Percentiles rank a stretch among this genome's conserved stretches.
Conservation (phyloP, 2,888 invertebrate species). For the Anthoptus insignis region DNA sequence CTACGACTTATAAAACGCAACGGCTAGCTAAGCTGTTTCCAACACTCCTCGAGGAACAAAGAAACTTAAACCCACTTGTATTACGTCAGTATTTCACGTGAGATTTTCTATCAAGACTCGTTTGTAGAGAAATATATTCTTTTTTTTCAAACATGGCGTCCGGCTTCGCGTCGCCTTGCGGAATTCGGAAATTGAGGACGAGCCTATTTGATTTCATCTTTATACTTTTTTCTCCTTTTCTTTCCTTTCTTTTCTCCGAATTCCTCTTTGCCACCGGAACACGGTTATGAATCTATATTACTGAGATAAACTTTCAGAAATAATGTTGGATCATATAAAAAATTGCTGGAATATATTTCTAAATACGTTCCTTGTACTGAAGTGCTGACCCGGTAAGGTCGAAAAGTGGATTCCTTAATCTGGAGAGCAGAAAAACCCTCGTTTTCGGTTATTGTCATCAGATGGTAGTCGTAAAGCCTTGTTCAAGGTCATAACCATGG, state of each 20-base stretch:
- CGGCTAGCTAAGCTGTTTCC: neutral
- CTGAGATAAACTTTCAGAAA: neutral
- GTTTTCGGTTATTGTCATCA: too few species aligned
- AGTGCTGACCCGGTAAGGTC: too few species aligned
- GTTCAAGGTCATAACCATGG: too few species aligned
- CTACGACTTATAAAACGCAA: neutral
- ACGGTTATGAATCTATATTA: neutral
- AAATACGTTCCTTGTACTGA: too few species aligned
- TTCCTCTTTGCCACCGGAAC: neutral
- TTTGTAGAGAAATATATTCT: constrained; percentile 2
- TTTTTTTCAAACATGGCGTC: neutral
- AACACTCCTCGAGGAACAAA: neutral
- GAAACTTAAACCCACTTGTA: neutral
- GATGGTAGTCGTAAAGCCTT: too few species aligned
- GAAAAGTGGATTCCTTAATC: too few species aligned
- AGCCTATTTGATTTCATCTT: constrained; percentile 8
- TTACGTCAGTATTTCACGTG: neutral
- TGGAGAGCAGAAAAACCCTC: too few species aligned
- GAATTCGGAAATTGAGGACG: constrained; percentile 16
- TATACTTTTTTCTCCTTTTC: constrained; percentile 1
- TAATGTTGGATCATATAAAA: too few species aligned
- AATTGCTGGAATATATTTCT: too few species aligned
- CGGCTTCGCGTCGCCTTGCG: neutral
- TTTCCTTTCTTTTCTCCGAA: neutral
- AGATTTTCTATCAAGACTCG: neutral